Conservation (phyloP, 2,113 vertebrate genomes). For the Ictalurus furcatus region DNA sequence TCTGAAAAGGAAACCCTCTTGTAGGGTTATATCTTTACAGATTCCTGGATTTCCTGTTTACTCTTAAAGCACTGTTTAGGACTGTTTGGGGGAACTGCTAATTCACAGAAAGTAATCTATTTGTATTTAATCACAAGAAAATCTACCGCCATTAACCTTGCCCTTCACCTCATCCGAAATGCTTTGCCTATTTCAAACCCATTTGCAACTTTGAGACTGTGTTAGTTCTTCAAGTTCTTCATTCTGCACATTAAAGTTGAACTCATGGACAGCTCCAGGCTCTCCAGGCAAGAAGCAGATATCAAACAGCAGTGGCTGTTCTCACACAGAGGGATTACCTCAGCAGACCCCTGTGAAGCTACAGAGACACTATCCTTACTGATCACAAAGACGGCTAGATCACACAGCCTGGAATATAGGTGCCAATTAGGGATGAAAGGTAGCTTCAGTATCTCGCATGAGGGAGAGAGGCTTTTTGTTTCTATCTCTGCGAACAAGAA, state of each 20-base stretch:
- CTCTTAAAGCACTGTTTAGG: neutral
- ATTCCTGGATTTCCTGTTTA: conserved; percentile 6
- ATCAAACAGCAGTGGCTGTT: conserved; percentile 7
- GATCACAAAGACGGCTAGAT: conserved; percentile 28
- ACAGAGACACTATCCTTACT: conserved; percentile 14
- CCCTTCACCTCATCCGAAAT: neutral
- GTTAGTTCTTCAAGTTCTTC: neutral
- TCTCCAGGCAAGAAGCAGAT: neutral
- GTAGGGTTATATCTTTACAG: neutral
- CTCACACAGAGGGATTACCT: conserved; percentile 30
- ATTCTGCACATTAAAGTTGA: neutral
- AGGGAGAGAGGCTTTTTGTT: neutral
- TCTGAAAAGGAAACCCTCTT: neutral
- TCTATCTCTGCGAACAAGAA: conserved; percentile 10
- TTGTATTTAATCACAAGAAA: neutral
- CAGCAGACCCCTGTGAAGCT: conserved; percentile 30
- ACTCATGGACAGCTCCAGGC: conserved; percentile 7
- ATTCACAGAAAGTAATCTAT: neutral
- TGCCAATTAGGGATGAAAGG: conserved; percentile 46
- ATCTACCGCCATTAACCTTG: neutral
- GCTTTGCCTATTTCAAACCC: neutral
- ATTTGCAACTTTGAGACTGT: neutral
- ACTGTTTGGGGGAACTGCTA: neutral
- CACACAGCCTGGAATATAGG: conserved; percentile 35
- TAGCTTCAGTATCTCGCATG: conserved; percentile 1